A percentile compares a stretch with the other conserved stretches of the same genome.
Evolutionary conservation across 1,140 invertebrate genomes (phyloP).

Genomic region (Helicorthomorpha holstii): DNA sequence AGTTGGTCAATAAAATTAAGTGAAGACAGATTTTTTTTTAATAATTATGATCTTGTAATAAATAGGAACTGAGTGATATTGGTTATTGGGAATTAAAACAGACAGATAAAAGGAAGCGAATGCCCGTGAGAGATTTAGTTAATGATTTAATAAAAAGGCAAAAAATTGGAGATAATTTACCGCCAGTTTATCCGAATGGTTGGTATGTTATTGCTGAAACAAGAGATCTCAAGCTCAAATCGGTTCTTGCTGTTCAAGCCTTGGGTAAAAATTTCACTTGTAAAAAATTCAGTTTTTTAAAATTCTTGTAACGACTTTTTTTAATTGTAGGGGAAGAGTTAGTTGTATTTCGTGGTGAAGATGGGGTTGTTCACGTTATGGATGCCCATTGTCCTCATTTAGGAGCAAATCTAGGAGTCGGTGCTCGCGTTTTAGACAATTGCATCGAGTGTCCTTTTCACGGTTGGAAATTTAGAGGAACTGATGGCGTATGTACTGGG

Average conservation of each 20-base stretch:
- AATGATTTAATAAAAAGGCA: slow-evolving; percentile 28
- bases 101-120: slow-evolving; percentile 19
- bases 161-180: slow-evolving; percentile 41
- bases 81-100: slow-evolving; percentile 25
- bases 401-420: slow-evolving; percentile 64
- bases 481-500: slow-evolving; percentile 46
- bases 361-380: slow-evolving; percentile 42
- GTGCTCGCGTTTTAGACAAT: slow-evolving; percentile 51
- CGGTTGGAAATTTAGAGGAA: slow-evolving; percentile 57
- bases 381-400: slow-evolving; percentile 80
- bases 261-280: background rate
- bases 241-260: background rate
- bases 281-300: background rate
- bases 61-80: slow-evolving; percentile 26
- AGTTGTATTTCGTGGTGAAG: slow-evolving; percentile 46
- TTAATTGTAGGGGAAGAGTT: slow-evolving; percentile 46
- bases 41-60: no score
- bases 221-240: slow-evolving; percentile 31
- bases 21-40: no score
- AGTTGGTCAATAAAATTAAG: no score
- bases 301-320: background rate
- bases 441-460: slow-evolving; percentile 81
- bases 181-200: slow-evolving; percentile 74
- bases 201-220: slow-evolving; percentile 68
- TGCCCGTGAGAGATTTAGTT: slow-evolving; percentile 19